Evolutionary conservation across 2,113 vertebrate species (phyloP), one percentile per base, ranked within the genome.

Genomic region (Trogon melanurus): DNA sequence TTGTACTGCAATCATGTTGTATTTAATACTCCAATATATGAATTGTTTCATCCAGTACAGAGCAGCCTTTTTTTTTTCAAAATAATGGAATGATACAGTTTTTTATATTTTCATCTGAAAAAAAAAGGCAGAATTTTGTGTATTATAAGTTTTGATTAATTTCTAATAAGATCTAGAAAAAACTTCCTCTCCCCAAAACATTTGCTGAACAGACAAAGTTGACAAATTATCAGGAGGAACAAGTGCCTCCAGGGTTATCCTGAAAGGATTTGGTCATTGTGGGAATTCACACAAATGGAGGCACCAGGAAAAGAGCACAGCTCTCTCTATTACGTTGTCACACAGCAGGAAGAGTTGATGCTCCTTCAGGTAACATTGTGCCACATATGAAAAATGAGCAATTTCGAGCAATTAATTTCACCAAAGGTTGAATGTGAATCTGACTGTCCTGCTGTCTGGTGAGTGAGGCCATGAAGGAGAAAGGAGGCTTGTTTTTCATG

Each of bases 351-450:
- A 71, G 50, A 67, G 75, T 45, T n/a, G 58, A 76, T 69, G 61
- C 25, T 96, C 91, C 93, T 91, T 74, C 82, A 93, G 91, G 74
- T 93, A 89, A 93, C 51, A 27, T 10, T 56, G 74, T 90, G 85
- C 58, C 91, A 94, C 34, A 47, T 45, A 73, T 36, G 74, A 96
- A 88, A 94, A 93, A 91, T 58, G 58, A 83, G 32, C 16, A 73
- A 82, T 79, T 96, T 72, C 6, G 20, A 83, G 79, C 50, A 93
- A 76, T 93, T 91, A 94, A 50, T 76, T 94, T 88, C 64, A 91
- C 51, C 66, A 73, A 88, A 79, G 54, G 34, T 47, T 80, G 88
- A 88, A 56, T 25, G 67, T 88, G 64, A 95, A 89, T 16, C 41
- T 96, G 81, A 76, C 51, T 1, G 3, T 66, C 60, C 81, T 80